A percentile compares a stretch with the other conserved stretches of the same genome.
Evolutionary conservation across 2,113 vertebrate genomes (phyloP).

Genomic region (Thinocorus orbignyianus): DNA sequence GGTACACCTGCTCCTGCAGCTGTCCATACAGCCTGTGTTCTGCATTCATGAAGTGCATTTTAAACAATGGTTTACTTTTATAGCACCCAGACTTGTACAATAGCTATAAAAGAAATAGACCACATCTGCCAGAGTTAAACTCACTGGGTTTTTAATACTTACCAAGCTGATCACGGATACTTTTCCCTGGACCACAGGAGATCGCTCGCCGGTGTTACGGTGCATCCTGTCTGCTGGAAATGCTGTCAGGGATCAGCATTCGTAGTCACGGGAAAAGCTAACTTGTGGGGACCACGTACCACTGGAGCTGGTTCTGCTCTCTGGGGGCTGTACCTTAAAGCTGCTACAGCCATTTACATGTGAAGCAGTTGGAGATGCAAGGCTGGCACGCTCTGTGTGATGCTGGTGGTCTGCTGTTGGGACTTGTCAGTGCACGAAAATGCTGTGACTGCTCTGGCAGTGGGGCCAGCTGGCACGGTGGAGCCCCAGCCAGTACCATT

Average conservation of each 20-base stretch:
- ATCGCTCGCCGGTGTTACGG: accelerated
- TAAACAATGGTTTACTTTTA: background rate
- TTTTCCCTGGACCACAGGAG: background rate
- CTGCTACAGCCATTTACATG: background rate
- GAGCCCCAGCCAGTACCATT: background rate
- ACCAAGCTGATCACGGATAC: background rate
- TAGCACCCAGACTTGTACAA: background rate
- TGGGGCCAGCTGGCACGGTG: background rate
- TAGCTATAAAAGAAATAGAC: background rate
- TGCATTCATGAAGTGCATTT: background rate
- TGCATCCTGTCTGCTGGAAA: background rate
- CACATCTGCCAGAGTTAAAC: background rate
- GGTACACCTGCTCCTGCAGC: background rate
- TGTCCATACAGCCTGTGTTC: background rate
- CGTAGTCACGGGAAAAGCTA: background rate
- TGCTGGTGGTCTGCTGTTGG: background rate
- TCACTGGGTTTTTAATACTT: background rate
- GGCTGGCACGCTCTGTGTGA: background rate
- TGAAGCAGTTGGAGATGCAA: background rate
- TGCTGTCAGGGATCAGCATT: background rate
- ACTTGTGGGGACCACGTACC: accelerated
- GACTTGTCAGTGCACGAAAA: background rate
- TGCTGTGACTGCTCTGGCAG: background rate
- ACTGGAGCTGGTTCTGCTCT: background rate
- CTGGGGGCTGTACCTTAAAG: accelerated